These are phyloP conservation scores for Dicranocentrus wangi DNA, from an alignment of 2,888 invertebrate species.

Conservation along the genomic window DNA sequence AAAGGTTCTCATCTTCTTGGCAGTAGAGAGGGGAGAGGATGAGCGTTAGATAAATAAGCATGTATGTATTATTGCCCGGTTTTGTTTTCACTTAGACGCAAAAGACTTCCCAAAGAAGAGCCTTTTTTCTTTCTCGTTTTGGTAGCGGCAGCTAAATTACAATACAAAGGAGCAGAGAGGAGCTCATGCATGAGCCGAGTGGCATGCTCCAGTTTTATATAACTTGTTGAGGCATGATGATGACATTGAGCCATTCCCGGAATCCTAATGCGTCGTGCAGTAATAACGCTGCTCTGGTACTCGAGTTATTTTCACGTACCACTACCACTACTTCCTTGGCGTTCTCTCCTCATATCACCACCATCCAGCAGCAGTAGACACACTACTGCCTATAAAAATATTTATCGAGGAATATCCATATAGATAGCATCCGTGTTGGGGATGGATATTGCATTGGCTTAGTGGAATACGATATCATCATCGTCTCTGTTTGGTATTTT, in stretches of 20 bases:
- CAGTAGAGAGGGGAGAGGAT: constrained; percentile 24
- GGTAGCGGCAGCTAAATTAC: neutral
- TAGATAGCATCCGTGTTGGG: neutral
- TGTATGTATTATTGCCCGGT: constrained; percentile 38
- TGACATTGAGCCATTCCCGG: constrained; percentile 29
- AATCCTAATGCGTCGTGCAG: neutral
- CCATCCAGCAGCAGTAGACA: no score
- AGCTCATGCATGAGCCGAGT: neutral
- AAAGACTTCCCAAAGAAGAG: neutral
- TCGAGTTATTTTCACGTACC: constrained; percentile 6
- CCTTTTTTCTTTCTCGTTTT: neutral
- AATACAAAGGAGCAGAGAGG: neutral
- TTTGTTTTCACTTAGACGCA: constrained; percentile 51
- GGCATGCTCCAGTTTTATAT: constrained; percentile 8
- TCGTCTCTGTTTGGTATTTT: neutral
- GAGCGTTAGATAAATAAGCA: constrained; percentile 47
- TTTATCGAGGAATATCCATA: no score
- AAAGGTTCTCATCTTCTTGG: no score
- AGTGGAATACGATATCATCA: neutral
- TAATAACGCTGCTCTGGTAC: constrained; percentile 7
- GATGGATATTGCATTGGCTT: neutral
- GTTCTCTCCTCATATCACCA: no score
- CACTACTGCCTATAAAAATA: no score
- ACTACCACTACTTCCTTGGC: neutral
- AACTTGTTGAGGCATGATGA: constrained; percentile 49